These are phyloP conservation scores for Thaumatotibia leucotreta DNA, from an alignment of 1,140 invertebrate genomes.

Conservation along the genomic window DNA sequence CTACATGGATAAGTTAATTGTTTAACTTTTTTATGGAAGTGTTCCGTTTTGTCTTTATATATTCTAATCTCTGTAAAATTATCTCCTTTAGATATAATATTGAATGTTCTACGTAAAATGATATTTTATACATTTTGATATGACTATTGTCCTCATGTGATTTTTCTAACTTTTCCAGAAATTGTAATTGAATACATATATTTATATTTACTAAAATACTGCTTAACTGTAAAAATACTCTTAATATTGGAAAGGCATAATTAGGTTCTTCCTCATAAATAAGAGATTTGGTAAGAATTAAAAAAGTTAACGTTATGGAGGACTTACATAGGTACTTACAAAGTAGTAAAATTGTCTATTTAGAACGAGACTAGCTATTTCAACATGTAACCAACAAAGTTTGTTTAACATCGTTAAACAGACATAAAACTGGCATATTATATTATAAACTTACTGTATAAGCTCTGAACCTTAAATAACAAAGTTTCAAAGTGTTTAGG, in stretches of 20 bases:
- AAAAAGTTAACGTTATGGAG: not conserved
- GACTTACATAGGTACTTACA: not conserved
- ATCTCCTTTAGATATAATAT: not conserved
- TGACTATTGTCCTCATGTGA: not conserved
- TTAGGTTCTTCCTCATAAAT: too few species aligned
- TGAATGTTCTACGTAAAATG: not conserved
- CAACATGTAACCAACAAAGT: not conserved
- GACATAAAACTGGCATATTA: not conserved
- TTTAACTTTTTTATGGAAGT: not conserved
- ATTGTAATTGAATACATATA: too few species aligned
- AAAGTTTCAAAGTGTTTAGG: not conserved
- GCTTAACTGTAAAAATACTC: too few species aligned
- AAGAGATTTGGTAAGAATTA: not conserved
- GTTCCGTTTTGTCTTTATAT: too few species aligned
- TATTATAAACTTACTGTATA: not conserved
- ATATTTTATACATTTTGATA: not conserved
- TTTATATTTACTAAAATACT: too few species aligned
- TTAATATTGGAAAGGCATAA: too few species aligned
- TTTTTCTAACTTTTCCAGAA: too few species aligned
- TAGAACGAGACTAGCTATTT: slow-evolving; percentile 5
- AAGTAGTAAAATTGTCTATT: not conserved
- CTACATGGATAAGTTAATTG: too few species aligned
- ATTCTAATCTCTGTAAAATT: not conserved
- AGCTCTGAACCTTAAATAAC: not conserved
- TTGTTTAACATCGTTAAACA: not conserved